phyloP scores from a whole-genome alignment of 1,140 invertebrate genomes.

The Chymomyza costata region DNA sequence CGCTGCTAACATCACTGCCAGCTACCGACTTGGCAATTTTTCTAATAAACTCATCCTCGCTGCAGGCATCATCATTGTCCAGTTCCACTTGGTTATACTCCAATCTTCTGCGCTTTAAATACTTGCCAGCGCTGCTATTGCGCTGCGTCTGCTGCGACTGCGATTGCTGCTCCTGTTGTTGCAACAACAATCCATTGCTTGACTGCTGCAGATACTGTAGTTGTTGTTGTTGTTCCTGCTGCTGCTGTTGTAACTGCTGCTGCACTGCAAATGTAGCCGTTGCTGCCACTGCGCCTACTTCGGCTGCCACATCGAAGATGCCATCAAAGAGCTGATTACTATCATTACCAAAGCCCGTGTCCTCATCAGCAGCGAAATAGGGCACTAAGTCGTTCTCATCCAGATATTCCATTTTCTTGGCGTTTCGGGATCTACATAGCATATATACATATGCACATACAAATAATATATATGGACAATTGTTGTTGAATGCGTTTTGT shows the following conservation, averaged over 20 bases:
- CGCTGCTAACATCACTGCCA: not conserved
- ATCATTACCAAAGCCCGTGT: constrained; percentile 56
- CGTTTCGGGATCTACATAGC: constrained; percentile 48
- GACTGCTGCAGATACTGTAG: not conserved
- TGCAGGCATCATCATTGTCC: constrained; percentile 82
- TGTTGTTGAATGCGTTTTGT: too few species aligned
- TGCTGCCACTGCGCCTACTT: not conserved
- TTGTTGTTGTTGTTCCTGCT: constrained; percentile 1
- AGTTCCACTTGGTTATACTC: constrained; percentile 80
- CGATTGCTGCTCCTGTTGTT: constrained; percentile 23
- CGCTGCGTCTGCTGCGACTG: constrained; percentile 20
- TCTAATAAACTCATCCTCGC: constrained; percentile 71
- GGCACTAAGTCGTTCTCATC: constrained; percentile 39
- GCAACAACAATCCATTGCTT: not conserved
- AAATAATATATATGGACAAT: constrained; percentile 20
- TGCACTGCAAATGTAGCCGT: constrained; percentile 1
- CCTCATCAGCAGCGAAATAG: constrained; percentile 30
- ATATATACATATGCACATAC: constrained; percentile 35
- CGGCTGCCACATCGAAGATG: too few species aligned
- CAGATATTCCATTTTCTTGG: constrained; percentile 52
- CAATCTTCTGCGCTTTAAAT: constrained; percentile 78
- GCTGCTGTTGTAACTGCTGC: constrained; percentile 14
- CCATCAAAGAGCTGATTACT: not conserved
- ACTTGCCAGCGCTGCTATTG: constrained; percentile 26
- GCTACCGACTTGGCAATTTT: constrained; percentile 59